These are phyloP conservation scores for Caenorhabditis japonica DNA, from an alignment of 2,888 invertebrate genomes.

Conservation along the genomic window DNA sequence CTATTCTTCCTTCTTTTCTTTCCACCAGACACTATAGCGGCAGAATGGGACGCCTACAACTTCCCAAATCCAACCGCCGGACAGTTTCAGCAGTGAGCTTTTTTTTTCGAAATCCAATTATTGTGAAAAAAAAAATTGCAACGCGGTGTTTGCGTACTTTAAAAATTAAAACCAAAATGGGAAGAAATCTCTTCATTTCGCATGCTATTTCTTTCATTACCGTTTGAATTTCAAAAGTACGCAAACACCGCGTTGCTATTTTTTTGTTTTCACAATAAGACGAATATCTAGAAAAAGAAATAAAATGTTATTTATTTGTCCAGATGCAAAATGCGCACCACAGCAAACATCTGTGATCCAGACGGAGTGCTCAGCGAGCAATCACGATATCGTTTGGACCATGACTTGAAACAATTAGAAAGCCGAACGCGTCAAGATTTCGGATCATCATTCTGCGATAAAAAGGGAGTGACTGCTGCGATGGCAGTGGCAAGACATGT, in stretches of 20 bases:
- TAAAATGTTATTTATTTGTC: too few species aligned
- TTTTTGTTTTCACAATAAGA: too few species aligned
- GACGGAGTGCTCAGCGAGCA: conserved; percentile 71
- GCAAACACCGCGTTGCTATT: too few species aligned
- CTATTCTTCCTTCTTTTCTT: conserved; percentile 45
- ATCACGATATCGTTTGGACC: conserved; percentile 70
- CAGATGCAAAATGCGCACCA: conserved; percentile 64
- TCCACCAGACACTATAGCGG: conserved; percentile 8
- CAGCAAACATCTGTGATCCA: conserved; percentile 73
- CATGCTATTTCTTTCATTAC: too few species aligned
- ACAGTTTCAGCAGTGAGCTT: conserved; percentile 52
- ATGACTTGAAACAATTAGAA: conserved; percentile 72
- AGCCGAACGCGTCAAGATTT: conserved; percentile 68
- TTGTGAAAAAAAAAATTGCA: too few species aligned
- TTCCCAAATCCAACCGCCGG: conserved; percentile 73
- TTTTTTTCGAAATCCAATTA: too few species aligned
- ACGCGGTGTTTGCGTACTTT: not conserved
- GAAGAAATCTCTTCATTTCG: too few species aligned
- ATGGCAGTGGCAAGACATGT: conserved; percentile 71
- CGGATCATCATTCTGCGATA: conserved; percentile 70
- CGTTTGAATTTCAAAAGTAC: too few species aligned
- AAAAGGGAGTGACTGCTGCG: conserved; percentile 73
- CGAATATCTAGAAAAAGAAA: too few species aligned
- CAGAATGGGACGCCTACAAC: conserved; percentile 70
- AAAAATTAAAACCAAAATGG: conserved; percentile 1